Percentiles rank a stretch among this genome's conserved stretches.
Evolutionary conservation across 2,888 invertebrate genomes (phyloP).

Genomic region (Crioceris asparagi): DNA sequence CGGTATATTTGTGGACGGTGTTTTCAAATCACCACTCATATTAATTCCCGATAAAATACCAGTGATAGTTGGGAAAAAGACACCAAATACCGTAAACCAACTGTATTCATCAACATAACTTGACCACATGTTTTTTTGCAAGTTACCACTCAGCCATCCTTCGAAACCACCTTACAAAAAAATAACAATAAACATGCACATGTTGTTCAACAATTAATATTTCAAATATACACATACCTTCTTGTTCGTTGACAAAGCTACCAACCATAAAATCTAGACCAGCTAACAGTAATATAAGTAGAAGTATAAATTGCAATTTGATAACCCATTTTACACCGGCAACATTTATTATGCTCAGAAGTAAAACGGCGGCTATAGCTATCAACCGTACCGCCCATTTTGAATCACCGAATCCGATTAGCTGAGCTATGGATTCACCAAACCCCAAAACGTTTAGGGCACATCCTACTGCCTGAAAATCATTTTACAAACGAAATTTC

Average conservation of each 20-base stretch:
- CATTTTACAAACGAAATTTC: constrained; percentile 24
- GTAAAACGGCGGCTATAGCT: constrained; percentile 75
- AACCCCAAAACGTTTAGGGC: constrained; percentile 94
- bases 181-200: not conserved
- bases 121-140: constrained; percentile 72
- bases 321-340: constrained; percentile 98
- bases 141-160: constrained; percentile 74
- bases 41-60: constrained; percentile 96
- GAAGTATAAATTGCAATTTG: constrained; percentile 81
- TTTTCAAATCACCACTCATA: constrained; percentile 92
- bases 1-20: constrained; percentile 88
- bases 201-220: not conserved
- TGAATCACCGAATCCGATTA: constrained; percentile 60
- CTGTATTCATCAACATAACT: constrained; percentile 68
- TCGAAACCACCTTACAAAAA: constrained; percentile 62
- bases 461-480: constrained; percentile 94
- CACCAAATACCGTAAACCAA: constrained; percentile 95
- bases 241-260: constrained; percentile 67
- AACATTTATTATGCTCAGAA: constrained; percentile 83
- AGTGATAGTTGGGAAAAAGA: constrained; percentile 95
- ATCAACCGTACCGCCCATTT: constrained; percentile 79
- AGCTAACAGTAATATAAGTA: constrained; percentile 76
- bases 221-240: constrained; percentile 41
- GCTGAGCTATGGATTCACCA: constrained; percentile 87
- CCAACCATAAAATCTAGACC: constrained; percentile 91